A percentile compares a stretch with the other conserved stretches of the same genome.
Conservation (phyloP, 2,113 vertebrate genomes). For the Microtus oregoni region DNA sequence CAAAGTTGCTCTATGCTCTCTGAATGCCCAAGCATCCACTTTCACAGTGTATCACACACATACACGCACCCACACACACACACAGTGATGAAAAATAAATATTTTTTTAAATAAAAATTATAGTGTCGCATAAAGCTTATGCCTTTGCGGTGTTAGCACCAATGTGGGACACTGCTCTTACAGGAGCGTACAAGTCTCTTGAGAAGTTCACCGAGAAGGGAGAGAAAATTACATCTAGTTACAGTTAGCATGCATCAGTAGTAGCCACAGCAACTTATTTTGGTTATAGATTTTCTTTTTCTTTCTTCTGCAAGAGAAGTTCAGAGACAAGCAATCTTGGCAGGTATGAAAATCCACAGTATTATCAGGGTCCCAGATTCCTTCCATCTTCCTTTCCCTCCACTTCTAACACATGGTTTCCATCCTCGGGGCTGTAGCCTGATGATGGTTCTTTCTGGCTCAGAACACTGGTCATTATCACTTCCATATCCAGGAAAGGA, state of each 20-base stretch:
- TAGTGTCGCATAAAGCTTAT: constrained; percentile 62
- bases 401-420: neutral
- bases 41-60: neutral
- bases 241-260: neutral
- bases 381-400: neutral
- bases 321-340: neutral
- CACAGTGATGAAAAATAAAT: neutral
- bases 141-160: constrained; percentile 48
- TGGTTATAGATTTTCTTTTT: neutral
- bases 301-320: neutral
- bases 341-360: neutral
- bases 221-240: neutral
- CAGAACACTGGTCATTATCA: neutral
- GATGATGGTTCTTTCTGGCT: neutral
- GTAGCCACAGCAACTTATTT: neutral
- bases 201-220: neutral
- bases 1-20: neutral
- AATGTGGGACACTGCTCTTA: neutral
- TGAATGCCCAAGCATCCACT: neutral
- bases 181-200: neutral
- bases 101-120: neutral
- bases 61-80: neutral
- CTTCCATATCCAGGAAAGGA: neutral
- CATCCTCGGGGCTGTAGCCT: neutral
- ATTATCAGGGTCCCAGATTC: neutral